Base-by-base conservation (phyloP, 1,140 invertebrate genomes). In the Formica exsecta region DNA sequence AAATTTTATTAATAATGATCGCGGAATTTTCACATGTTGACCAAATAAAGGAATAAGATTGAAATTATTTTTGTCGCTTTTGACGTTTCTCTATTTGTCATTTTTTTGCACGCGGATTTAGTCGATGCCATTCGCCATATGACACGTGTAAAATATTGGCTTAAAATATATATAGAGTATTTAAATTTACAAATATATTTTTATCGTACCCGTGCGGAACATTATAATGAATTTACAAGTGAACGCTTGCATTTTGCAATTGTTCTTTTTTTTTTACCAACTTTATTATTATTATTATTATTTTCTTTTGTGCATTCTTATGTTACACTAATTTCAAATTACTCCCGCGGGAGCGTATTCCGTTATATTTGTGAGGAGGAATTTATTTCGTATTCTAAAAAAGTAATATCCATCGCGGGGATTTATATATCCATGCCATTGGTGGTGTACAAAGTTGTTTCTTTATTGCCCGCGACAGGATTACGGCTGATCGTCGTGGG, bases 371-470 rank as follows among this genome's bases (percentile, higher is more conserved):
- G 16, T 16, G 16, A 9, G 48, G 54, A 38, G 32, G 70, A 57
- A 80, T 80, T 70, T 70, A 80, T 54, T 70, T 80, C n/a, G 32
- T 80, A 80, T 80, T 80, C 76, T 54, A 68, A 80, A 70, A 80
- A 80, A 80, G 64, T 80, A 80, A 80, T 80, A 80, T 80, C 44
- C 48, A 80, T 80, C 76, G 76, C 76, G 44, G 51, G 36, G 66
- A 73, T 73, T 81, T 73, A 61, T 73, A 54, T 48, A 59, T 81
- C 51, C 44, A 54, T 41, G 29, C 76, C 62, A 77, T 68, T 25
- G 44, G 19, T 54, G 44, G 11, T 19, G 66, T 68, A 66, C 64
- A 38, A 54, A 70, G 41, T 57, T 36, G 79, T 83, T 83, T 83
- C 54, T 83, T 83, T 73, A 73, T 83, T 74, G 62, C 54, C 9